These are phyloP conservation scores for Adelosebastes latens DNA, from an alignment of 2,797 vertebrate species.

Conservation along the genomic window DNA sequence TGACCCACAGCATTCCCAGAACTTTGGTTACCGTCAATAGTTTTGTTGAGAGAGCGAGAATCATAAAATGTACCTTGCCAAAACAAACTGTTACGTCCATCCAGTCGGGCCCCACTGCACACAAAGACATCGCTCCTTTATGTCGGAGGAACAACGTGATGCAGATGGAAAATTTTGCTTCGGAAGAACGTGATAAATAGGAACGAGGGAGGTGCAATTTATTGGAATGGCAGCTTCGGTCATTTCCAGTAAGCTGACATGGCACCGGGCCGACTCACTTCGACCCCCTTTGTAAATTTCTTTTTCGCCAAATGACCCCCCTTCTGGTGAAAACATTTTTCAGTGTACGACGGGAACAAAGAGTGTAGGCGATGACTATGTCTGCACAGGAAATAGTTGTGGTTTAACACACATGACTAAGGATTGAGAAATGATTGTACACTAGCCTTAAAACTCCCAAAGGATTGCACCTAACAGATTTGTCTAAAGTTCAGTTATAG, in stretches of 20 bases:
- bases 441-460: neutral
- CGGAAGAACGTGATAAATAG: neutral
- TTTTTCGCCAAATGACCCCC: neutral
- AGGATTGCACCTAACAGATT: neutral
- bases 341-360: neutral
- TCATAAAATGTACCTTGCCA: neutral
- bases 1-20: slow-evolving; percentile 5
- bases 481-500: neutral
- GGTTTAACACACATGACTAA: slow-evolving; percentile 5
- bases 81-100: neutral
- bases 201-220: neutral
- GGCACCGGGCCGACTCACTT: neutral
- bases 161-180: slow-evolving; percentile 34
- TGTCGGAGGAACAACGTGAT: neutral
- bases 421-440: neutral
- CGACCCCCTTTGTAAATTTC: neutral
- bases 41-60: neutral
- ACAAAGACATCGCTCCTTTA: neutral
- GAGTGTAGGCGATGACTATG: neutral
- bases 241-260: slow-evolving; percentile 70
- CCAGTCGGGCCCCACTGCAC: neutral
- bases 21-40: neutral
- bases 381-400: slow-evolving; percentile 15
- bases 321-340: neutral
- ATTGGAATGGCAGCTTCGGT: slow-evolving; percentile 42